Base-by-base conservation (phyloP, 2,888 invertebrate genomes). In the Nemotelus nigrinus region DNA sequence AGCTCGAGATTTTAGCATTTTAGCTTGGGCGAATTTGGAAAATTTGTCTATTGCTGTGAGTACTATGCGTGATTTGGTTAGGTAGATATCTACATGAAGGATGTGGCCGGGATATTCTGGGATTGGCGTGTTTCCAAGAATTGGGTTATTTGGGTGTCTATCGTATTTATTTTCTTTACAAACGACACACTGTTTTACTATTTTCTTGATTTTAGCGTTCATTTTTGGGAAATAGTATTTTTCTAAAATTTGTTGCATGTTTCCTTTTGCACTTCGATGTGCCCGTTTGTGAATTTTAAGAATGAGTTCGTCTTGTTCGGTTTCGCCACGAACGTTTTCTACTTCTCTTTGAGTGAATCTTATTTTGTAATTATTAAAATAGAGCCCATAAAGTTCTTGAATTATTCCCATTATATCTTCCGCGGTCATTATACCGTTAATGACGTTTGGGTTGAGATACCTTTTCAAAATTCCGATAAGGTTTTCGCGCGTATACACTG, bases 1-100 rank as follows among this genome's bases (percentile, higher is more conserved):
- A 53, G 77, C 39, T 67, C 77, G 47, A 4, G 77, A 78, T 53
- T 68, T 63, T 5, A 78, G 68, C 2, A 57, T 57, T n/a, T 57
- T 74, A 2, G 72, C 50, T 43, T 64, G 75, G 10, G 77, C 80
- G 44, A 77, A 79, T 57, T 78, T 79, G 2, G 79, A 76, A 39
- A 80, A 78, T 67, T 78, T 79, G 43, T 80, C 78, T 10, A 78
- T 47, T 43, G 80, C 80, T 3, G 80, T 79, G 1, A 80, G 55
- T 2, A 77, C 79, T 3, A 77, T 44, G 8, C 75, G 39, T 55
- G 53, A 76, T 76, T 80, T 67, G 25, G 76, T 47, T 50, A 50
- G 6, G 10, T 50, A 48, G 5, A 76, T 64, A 7, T 65, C 64
- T 0, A 65, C 10, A 47, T 77, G 79, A 8, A 79, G 2, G 25